phyloP scores from a whole-genome alignment of 2,797 vertebrate species.

The Pachyuromys duprasi region DNA sequence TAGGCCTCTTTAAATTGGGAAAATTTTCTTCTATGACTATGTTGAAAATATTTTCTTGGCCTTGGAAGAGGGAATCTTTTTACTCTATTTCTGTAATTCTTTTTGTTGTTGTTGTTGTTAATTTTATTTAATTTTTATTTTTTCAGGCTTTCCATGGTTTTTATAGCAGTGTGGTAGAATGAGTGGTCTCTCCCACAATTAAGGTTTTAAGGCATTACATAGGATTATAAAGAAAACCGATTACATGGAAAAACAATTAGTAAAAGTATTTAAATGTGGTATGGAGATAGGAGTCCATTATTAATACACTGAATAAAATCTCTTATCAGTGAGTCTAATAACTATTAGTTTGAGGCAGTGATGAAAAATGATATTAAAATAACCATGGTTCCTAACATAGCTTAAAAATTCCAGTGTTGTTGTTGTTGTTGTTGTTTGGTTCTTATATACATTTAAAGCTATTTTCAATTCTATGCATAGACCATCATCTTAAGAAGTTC shows the following conservation, averaged over 20 bases:
- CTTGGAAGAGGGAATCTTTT: too few species aligned
- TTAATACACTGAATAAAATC: conserved; percentile 53
- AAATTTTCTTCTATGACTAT: too few species aligned
- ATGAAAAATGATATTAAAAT: conserved; percentile 50
- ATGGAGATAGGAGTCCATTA: conserved; percentile 48
- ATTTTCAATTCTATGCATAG: conserved; percentile 38
- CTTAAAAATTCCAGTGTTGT: conserved; percentile 54
- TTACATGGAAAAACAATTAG: conserved; percentile 49
- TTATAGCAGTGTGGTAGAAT: conserved; percentile 35
- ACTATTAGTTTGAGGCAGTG: conserved; percentile 30
- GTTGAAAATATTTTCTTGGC: too few species aligned
- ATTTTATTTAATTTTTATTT: too few species aligned
- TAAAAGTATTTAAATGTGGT: conserved; percentile 58
- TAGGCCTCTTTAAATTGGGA: too few species aligned
- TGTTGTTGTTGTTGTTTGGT: conserved; percentile 27
- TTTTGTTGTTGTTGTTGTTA: too few species aligned
- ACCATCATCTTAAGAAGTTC: not conserved
- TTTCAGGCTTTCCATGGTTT: not conserved
- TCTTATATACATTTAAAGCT: conserved; percentile 21
- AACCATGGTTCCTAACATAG: conserved; percentile 6
- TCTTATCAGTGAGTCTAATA: conserved; percentile 43
- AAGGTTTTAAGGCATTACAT: conserved; percentile 42
- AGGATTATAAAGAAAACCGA: conserved; percentile 54
- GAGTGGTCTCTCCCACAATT: not conserved
- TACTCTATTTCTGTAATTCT: too few species aligned